A percentile compares a stretch with the other conserved stretches of the same genome.
These are phyloP conservation scores for Podocnemis expansa DNA, from an alignment of 2,113 vertebrate genomes.

Conservation along the genomic window DNA sequence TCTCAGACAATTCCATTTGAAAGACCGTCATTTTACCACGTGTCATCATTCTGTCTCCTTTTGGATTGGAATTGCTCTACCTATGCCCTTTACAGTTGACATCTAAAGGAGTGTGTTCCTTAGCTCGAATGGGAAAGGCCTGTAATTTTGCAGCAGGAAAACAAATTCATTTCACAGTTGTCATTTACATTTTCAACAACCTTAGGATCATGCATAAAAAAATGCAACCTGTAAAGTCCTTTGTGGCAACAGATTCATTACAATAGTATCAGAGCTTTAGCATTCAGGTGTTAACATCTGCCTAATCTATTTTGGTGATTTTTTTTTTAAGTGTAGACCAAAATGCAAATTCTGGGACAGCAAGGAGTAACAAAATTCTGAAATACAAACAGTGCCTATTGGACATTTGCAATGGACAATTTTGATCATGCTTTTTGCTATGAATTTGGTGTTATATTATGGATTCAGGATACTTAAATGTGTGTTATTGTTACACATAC, in stretches of 20 bases:
- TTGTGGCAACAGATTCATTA: neutral
- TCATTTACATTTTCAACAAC: neutral
- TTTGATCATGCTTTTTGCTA: constrained; percentile 15
- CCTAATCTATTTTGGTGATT: neutral
- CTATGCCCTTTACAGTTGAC: neutral
- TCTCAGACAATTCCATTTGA: neutral
- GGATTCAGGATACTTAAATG: constrained; percentile 8
- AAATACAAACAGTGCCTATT: constrained; percentile 11
- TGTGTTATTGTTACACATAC: constrained; percentile 7
- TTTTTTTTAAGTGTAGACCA: constrained; percentile 29
- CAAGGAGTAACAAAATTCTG: neutral
- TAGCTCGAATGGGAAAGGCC: neutral
- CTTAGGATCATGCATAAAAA: neutral
- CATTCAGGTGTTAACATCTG: neutral
- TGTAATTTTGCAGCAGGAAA: neutral
- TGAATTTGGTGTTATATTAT: constrained; percentile 35
- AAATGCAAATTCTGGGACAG: neutral
- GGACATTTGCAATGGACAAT: constrained; percentile 6
- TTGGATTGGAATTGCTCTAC: neutral
- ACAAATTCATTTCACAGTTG: neutral
- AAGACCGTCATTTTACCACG: neutral
- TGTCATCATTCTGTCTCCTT: neutral
- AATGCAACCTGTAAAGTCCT: neutral
- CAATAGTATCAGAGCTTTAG: neutral
- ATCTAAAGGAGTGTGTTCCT: neutral